Conservation (phyloP, 2,888 invertebrate genomes). For the Cheilosia grossa region DNA sequence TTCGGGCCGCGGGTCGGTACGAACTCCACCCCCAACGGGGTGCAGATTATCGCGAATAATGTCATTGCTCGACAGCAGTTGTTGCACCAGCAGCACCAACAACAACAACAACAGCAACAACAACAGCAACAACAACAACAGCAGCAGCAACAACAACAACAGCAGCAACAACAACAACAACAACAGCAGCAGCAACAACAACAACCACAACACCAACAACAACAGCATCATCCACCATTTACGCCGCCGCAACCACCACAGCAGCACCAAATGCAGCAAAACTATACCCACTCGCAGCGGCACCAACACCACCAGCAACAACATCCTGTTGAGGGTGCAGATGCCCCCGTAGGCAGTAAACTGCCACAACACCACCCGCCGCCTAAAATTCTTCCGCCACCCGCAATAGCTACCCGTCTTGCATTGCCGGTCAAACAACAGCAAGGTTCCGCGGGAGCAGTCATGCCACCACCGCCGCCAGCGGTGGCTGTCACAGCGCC, state of each 20-base stretch:
- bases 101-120: slow-evolving; percentile 69
- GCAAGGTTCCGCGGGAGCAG: slow-evolving; percentile 60
- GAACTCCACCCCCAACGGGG: slow-evolving; percentile 77
- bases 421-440: slow-evolving; percentile 55
- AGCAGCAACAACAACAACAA: slow-evolving; percentile 64
- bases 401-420: slow-evolving; percentile 78
- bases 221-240: slow-evolving; percentile 62
- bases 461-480: slow-evolving; percentile 35
- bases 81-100: slow-evolving; percentile 29
- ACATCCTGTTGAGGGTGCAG: slow-evolving; percentile 67
- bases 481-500: slow-evolving; percentile 50
- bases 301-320: slow-evolving; percentile 75
- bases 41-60: slow-evolving; percentile 73
- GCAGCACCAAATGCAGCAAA: slow-evolving; percentile 71
- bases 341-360: slow-evolving; percentile 76
- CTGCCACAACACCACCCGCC: slow-evolving; percentile 75
- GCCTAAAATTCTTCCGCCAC: slow-evolving; percentile 73
- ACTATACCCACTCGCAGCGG: slow-evolving; percentile 71
- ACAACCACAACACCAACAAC: slow-evolving; percentile 73
- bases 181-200: slow-evolving; percentile 68
- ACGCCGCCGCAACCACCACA: slow-evolving; percentile 75
- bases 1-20: slow-evolving; percentile 79
- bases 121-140: no score
- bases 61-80: slow-evolving; percentile 76
- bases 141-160: slow-evolving; percentile 59